Base-by-base conservation (phyloP, 2,113 vertebrate genomes). In the Cryptoleucopteryx plumbea region DNA sequence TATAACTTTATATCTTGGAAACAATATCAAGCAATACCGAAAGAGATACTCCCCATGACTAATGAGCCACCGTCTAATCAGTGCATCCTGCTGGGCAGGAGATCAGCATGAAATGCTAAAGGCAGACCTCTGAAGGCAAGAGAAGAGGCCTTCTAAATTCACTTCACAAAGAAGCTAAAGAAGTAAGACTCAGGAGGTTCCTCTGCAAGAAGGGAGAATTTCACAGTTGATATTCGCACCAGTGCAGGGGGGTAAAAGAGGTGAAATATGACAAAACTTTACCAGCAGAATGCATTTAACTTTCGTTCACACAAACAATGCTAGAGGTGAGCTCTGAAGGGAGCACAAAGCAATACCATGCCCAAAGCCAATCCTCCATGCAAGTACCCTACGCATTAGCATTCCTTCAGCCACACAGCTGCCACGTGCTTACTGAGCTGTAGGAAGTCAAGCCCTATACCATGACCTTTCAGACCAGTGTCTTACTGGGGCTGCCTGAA, bases 21-120 rank as follows among this genome's bases (percentile, higher is more conserved):
- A 58, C 7, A 2, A 67, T 67, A 91, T 67, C 42, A 63, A 78
- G 27, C 16, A 74, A 67, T 53, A 15, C 18, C 34, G 18, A 27
- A 89, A 93, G 61, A n/a, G 67, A 42, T 14, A 19, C 2, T 82
- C 27, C 18, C 56, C 34, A 5, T 18, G 48, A 34, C 61, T 89
- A 71, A 77, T 13, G 26, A 84, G 31, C 19, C 21, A 5, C 0
- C 0, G 4, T 20, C 13, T 42, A 21, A 38, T 47, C 65, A 40
- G 42, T 17, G 31, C 20, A 59, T 82, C 42, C 73, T 85, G 56
- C 61, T 79, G 66, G 45, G 29, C 43, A 65, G 38, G 34, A 43
- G 29, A 52, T 34, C 67, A 55, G 68, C 47, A 82, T 56, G 48
- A 65, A 42, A 40, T 16, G 43, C 56, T 74, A 17, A 32, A 80